Evolutionary conservation across 2,113 vertebrate genomes (phyloP).

Genomic region (Cebus imitator): DNA sequence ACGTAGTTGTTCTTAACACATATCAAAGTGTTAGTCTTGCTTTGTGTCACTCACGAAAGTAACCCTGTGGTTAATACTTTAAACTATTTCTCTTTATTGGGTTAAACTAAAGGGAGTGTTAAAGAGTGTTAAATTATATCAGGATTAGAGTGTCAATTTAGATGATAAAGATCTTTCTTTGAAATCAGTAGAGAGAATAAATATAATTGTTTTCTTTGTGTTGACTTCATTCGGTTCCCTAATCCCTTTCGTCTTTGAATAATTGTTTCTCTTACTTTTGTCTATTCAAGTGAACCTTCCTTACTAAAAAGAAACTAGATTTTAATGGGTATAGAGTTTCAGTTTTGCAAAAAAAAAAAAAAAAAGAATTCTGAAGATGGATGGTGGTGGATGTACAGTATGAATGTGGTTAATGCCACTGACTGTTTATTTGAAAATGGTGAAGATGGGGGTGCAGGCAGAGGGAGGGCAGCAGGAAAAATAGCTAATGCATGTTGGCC

Average conservation of each 20-base stretch:
- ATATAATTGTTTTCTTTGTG: not conserved
- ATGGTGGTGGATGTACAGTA: fast-evolving
- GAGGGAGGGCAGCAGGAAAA: too few relatives aligned
- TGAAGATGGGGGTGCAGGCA: too few relatives aligned
- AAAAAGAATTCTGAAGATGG: not conserved
- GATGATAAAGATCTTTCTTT: not conserved
- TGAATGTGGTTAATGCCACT: not conserved
- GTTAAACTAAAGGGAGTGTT: not conserved
- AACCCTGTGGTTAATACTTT: not conserved
- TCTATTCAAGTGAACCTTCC: not conserved
- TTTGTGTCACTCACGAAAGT: not conserved
- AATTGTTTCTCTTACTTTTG: constrained; percentile 27
- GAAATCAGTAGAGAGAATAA: not conserved
- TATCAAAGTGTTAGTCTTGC: not conserved
- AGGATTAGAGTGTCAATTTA: not conserved
- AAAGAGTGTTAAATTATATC: not conserved
- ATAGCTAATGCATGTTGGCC: too few relatives aligned
- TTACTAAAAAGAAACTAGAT: not conserved
- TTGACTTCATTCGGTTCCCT: not conserved
- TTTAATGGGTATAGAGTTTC: not conserved
- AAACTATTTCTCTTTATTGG: not conserved
- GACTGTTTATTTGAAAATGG: not conserved
- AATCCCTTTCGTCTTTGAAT: not conserved
- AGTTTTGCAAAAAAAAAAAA: not conserved
- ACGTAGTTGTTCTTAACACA: not conserved